Conservation (phyloP, 2,888 invertebrate species). For the Cephus spinipes region DNA sequence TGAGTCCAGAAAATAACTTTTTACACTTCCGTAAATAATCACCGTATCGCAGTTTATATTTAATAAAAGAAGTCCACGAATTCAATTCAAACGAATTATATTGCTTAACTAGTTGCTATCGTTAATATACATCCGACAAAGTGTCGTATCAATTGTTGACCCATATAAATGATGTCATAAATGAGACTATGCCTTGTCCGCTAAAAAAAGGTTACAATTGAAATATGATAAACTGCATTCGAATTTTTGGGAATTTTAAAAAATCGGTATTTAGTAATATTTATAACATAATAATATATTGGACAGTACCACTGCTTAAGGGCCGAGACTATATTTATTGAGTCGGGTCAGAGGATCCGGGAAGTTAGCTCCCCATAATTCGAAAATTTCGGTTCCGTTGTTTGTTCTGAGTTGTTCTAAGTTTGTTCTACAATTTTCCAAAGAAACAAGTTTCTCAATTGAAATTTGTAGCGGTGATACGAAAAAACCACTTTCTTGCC, state of each 20-base stretch:
- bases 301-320: neutral
- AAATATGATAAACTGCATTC: neutral
- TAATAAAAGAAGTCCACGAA: neutral
- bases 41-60: neutral
- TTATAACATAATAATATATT: neutral
- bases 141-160: neutral
- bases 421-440: no score
- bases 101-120: neutral
- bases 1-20: neutral
- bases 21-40: neutral
- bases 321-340: neutral
- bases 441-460: no score
- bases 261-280: neutral
- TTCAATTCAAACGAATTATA: neutral
- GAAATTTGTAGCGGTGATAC: no score
- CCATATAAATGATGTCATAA: neutral
- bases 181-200: neutral
- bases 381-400: no score
- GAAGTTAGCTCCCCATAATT: no score
- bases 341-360: neutral
- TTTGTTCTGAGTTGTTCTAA: no score
- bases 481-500: no score
- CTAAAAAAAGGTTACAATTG: neutral
- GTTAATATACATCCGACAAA: neutral
- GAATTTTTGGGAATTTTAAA: neutral